A percentile compares a stretch with the other conserved stretches of the same genome.
phyloP scores from a whole-genome alignment of 2,888 invertebrate species.

The Pogonocherus hispidulus region DNA sequence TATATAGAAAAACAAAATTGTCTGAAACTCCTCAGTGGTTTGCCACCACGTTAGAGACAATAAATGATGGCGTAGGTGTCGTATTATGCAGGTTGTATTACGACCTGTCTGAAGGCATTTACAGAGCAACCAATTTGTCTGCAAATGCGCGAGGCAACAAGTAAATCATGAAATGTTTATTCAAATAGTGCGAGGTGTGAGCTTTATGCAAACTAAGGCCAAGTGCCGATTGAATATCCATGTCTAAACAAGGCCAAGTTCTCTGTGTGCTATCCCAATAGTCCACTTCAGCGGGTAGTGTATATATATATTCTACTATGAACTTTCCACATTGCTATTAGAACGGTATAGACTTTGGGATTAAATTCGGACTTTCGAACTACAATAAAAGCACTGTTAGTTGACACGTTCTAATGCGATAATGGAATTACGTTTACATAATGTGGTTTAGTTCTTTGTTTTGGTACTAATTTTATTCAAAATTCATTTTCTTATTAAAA shows the following conservation, averaged over 20 bases:
- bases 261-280: constrained; percentile 24
- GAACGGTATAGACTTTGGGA: constrained; percentile 19
- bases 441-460: neutral
- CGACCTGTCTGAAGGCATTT: neutral
- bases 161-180: constrained; percentile 60
- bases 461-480: too few relatives aligned
- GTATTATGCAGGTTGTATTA: neutral
- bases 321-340: constrained; percentile 9
- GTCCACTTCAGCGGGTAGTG: constrained; percentile 36
- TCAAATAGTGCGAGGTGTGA: constrained; percentile 49
- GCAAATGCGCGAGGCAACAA: constrained; percentile 55
- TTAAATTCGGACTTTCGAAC: constrained; percentile 23
- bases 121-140: neutral
- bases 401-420: constrained; percentile 5
- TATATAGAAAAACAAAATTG: too few relatives aligned
- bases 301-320: constrained; percentile 30
- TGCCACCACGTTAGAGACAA: too few relatives aligned
- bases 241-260: constrained; percentile 57
- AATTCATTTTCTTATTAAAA: too few relatives aligned
- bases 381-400: constrained; percentile 7
- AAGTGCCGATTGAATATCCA: constrained; percentile 60
- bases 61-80: too few relatives aligned
- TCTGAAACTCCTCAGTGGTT: too few relatives aligned
- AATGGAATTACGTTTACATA: neutral
- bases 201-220: constrained; percentile 60